Evolutionary conservation across 2,113 vertebrate species (phyloP), one percentile per base, ranked within the genome.

Genomic region (Stigmatopora argus): DNA sequence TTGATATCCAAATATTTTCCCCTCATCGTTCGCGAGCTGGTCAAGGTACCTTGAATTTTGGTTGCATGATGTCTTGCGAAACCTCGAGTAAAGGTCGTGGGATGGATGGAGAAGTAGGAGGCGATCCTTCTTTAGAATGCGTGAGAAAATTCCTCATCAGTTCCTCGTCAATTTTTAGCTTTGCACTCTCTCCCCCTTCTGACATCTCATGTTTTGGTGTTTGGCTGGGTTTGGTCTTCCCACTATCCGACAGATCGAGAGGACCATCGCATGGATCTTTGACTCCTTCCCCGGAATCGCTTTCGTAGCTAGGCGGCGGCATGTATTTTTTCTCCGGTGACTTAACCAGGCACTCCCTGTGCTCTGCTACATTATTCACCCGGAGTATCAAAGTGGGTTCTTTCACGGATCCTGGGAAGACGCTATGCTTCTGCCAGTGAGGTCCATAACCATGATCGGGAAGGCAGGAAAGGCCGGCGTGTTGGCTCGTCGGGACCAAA

Each of bases 231-330:
- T 86, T 88, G 56, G 74, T 68, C 63, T 81, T 84, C 10, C 86
- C 84, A 12, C 69, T 63, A 21, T 87, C 88, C 0, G 91, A 92
- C 3, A 92, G 78, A 70, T 92, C 91, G 51, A 92, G 70, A 59
- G 91, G 91, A 4, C 77, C 67, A 1, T 92, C 90, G 1, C 18
- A 15, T 18, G 19, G 19, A 9, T 83, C 79, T 69, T 21, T 73
- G 5, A 64, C 31, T 3, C 41, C 74, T 64, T 89, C 83, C 19
- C 71, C 75, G 34, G 83, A 74, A 4, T 67, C 66, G 19, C 46
- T 77, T 38, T 88, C 81, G 7, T 45, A 1, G 19, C 67, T 69
- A 14, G 19, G 3, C 7, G 73, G 19, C 0, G 35, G 57, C 19
- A 7, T 38, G 18, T 78, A 77, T 6, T 67, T 74, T 53, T 80